Conservation (phyloP, 2,888 invertebrate species). For the Ecliptopera silaceata region DNA sequence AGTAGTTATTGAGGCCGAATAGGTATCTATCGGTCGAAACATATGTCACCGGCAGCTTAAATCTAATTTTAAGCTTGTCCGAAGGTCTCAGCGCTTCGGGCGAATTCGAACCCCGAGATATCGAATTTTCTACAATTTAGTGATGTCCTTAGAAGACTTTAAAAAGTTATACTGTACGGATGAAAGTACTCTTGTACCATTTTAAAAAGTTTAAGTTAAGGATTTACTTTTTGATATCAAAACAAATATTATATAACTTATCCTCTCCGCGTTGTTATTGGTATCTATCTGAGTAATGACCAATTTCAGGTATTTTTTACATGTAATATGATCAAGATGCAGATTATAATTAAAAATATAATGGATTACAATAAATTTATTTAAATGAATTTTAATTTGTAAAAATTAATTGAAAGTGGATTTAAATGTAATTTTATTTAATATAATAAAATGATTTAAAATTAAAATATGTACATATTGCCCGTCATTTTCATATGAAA, state of each 20-base stretch:
- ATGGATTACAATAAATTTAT: constrained; percentile 87
- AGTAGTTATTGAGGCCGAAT: constrained; percentile 41
- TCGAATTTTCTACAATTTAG: constrained; percentile 52
- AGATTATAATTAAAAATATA: constrained; percentile 85
- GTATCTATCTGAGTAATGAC: too few species aligned
- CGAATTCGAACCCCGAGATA: constrained; percentile 44
- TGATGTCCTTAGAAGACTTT: constrained; percentile 8
- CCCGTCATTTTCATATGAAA: constrained; percentile 89
- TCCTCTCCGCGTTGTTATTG: too few species aligned
- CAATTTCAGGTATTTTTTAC: too few species aligned
- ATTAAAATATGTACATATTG: constrained; percentile 90
- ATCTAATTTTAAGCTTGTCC: constrained; percentile 73
- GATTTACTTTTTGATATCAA: too few species aligned
- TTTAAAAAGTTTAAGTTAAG: too few species aligned
- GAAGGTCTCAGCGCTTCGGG: constrained; percentile 56
- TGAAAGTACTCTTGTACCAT: not conserved
- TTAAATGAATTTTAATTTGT: constrained; percentile 72
- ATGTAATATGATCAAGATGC: constrained; percentile 89
- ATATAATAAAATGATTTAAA: constrained; percentile 82
- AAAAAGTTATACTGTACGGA: not conserved
- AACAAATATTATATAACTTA: too few species aligned
- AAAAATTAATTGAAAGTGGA: constrained; percentile 81
- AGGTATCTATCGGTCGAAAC: constrained; percentile 41
- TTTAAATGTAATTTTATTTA: constrained; percentile 86
- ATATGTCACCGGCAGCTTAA: constrained; percentile 64